phyloP scores from a whole-genome alignment of 2,113 vertebrate genomes.

The Cromileptes altivelis region DNA sequence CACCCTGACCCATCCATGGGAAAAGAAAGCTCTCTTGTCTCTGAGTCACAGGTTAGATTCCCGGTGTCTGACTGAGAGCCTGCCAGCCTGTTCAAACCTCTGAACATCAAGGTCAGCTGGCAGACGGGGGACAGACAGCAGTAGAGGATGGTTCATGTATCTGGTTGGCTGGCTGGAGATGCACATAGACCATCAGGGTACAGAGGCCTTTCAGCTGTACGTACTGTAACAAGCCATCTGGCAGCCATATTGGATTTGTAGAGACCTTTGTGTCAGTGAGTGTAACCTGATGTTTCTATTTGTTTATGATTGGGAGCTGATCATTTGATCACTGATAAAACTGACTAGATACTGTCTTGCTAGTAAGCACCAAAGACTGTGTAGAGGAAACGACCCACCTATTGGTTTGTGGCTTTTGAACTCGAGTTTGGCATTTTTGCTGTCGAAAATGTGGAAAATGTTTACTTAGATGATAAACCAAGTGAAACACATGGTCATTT shows the following conservation, averaged over 20 bases:
- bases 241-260: conserved; percentile 28
- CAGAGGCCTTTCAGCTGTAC: conserved; percentile 25
- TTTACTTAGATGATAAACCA: too few relatives aligned
- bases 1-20: conserved; percentile 44
- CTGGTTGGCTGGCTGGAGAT: conserved; percentile 21
- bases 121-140: conserved; percentile 10
- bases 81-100: conserved; percentile 31
- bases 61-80: conserved; percentile 14
- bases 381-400: too few relatives aligned
- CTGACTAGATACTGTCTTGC: background rate
- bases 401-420: too few relatives aligned
- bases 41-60: conserved; percentile 53
- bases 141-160: background rate
- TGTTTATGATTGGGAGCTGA: background rate
- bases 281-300: background rate
- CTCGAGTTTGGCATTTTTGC: too few relatives aligned
- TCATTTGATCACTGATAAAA: background rate
- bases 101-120: conserved; percentile 46
- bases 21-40: background rate
- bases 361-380: background rate
- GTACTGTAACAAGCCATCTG: conserved; percentile 5
- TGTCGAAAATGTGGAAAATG: too few relatives aligned
- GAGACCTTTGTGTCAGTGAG: background rate
- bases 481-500: too few relatives aligned
- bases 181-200: conserved; percentile 15